Percentiles rank a stretch among this genome's conserved stretches.
Evolutionary conservation across 2,113 vertebrate genomes (phyloP).

Genomic region (Gymnorhina tibicen): DNA sequence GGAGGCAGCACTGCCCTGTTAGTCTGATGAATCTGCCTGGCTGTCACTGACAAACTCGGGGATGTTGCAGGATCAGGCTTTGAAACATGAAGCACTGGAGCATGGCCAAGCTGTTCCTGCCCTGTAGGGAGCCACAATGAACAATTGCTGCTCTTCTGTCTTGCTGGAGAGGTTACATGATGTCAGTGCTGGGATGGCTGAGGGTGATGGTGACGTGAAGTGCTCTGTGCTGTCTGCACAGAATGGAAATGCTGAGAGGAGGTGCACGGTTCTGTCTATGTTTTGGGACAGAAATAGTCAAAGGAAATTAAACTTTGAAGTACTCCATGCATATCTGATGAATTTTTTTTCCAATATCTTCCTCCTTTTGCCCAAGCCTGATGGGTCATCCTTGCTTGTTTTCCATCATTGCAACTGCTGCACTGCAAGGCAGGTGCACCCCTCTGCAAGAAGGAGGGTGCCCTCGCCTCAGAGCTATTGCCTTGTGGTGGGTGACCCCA

Average conservation of each 20-base stretch:
- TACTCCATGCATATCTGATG: neutral
- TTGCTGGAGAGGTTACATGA: neutral
- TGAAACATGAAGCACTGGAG: neutral
- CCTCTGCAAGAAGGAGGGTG: neutral
- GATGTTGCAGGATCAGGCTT: neutral
- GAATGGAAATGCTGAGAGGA: neutral
- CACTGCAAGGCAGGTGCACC: neutral
- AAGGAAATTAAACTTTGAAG: neutral
- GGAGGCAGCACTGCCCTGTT: neutral
- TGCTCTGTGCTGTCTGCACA: neutral
- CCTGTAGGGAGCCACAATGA: neutral
- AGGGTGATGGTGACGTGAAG: neutral
- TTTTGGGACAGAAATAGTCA: neutral
- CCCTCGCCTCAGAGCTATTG: neutral
- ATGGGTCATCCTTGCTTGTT: neutral
- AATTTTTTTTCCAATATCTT: neutral
- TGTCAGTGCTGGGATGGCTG: neutral
- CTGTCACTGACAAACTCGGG: rapidly evolving
- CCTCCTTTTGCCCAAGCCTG: neutral
- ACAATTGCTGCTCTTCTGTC: neutral
- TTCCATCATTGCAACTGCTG: neutral
- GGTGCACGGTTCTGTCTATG: neutral
- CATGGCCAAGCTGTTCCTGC: neutral
- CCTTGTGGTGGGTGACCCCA: neutral
- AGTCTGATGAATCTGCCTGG: neutral